Conservation (phyloP, 2,888 invertebrate genomes). For the Nemurella pictetii region DNA sequence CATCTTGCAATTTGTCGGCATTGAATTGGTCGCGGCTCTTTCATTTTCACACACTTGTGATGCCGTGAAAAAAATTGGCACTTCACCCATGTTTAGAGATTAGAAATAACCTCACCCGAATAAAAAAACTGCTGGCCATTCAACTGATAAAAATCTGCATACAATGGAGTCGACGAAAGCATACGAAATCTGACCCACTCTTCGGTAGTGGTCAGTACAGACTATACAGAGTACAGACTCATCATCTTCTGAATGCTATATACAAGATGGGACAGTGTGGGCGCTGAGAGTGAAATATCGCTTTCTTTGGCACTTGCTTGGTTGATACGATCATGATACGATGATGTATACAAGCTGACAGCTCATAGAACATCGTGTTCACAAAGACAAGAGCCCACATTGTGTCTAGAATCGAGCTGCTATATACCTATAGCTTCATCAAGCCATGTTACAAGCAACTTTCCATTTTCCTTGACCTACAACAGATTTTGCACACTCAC, state of each 20-base stretch:
- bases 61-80: no score
- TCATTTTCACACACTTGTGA: not conserved
- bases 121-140: no score
- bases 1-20: not conserved
- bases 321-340: not conserved
- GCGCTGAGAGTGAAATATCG: not conserved
- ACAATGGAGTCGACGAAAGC: not conserved
- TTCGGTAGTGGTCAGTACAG: not conserved
- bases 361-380: not conserved
- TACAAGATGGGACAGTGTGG: no score
- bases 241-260: not conserved
- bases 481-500: not conserved
- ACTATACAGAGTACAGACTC: not conserved
- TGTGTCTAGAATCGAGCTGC: not conserved
- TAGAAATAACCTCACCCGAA: no score
- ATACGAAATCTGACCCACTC: not conserved
- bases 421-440: not conserved
- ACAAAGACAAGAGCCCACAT: not conserved
- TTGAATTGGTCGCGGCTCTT: not conserved
- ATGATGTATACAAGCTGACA: no score
- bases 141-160: not conserved
- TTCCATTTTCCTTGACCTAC: slow-evolving; percentile 16
- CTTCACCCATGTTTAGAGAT: no score
- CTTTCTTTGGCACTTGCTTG: not conserved
- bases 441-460: not conserved